Evolutionary conservation across 2,797 vertebrate genomes (phyloP), one percentile per base, ranked within the genome.

Genomic region (Clarias fuscus): DNA sequence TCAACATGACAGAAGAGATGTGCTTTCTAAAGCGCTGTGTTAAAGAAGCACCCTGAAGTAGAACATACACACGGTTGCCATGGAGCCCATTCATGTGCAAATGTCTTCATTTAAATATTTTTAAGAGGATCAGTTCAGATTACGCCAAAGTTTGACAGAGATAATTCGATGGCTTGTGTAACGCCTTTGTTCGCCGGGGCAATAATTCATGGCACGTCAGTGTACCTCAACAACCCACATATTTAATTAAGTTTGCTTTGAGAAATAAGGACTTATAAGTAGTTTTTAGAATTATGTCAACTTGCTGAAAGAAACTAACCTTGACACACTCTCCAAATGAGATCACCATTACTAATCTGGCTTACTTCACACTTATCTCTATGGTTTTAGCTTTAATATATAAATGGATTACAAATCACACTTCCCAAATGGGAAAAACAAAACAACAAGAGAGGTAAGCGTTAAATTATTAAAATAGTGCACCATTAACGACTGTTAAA

Each of bases 111-210:
- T 96, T 96, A 95, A 95, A 96, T 96, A 95, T 95, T 95, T 95
- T 95, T 96, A 96, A 95, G 95, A 95, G 95, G 95, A 96, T 96
- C 95, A 95, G 93, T 94, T 95, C 95, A 96, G 95, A 96, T 96
- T 96, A 96, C 95, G 94, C 95, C 94, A 95, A 96, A 95, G 93
- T 96, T 96, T 96, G 95, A 96, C 95, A 95, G 95, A 95, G 94
- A 95, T 96, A 95, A 96, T 95, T 95, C 93, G 94, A 94, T 93
- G 94, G 94, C 95, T 95, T 96, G 95, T 96, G 95, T 96, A 95
- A 94, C 93, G 92, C 93, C 95, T 96, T 96, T 96, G 95, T 95
- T 94, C 93, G 90, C 86, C 88, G 83, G 92, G 93, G 93, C 93
- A 93, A 95, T 96, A 95, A 95, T 96, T 96, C 94, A 95, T 87